Evolutionary conservation across 2,797 vertebrate species (phyloP).

Genomic region (Danio tinwini): DNA sequence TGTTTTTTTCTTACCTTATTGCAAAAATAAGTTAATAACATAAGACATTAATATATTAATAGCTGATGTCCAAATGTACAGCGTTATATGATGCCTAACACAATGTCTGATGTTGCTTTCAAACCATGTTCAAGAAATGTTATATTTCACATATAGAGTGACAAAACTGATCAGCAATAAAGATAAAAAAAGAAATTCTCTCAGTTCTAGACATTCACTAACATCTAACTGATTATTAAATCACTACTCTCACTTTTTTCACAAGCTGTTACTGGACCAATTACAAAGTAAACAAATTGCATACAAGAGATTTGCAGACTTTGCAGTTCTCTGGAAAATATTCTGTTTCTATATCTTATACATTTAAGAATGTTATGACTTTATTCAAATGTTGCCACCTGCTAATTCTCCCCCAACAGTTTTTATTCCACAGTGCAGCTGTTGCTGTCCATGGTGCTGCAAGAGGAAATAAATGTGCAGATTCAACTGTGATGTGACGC

Average conservation of each 20-base stretch:
- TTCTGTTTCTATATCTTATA: neutral
- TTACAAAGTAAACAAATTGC: neutral
- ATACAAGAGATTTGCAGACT: neutral
- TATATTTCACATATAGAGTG: neutral
- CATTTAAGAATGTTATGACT: neutral
- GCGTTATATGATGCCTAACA: too few relatives aligned
- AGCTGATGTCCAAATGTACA: too few relatives aligned
- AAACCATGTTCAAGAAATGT: neutral
- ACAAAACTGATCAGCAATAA: neutral
- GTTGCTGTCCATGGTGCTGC: slow-evolving; percentile 55
- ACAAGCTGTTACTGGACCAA: too few relatives aligned
- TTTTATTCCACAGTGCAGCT: neutral
- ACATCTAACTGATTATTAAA: too few relatives aligned
- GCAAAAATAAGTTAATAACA: too few relatives aligned
- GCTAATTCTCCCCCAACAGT: neutral
- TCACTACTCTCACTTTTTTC: too few relatives aligned
- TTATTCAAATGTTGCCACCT: neutral
- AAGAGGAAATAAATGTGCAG: neutral
- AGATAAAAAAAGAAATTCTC: neutral
- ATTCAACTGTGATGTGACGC: neutral
- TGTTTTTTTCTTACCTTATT: too few relatives aligned
- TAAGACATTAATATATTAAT: too few relatives aligned
- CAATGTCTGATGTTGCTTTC: neutral
- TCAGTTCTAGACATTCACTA: too few relatives aligned
- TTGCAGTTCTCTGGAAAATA: neutral